These are phyloP conservation scores for Cricetomys ansorgei DNA, from an alignment of 2,113 vertebrate species.

Conservation along the genomic window DNA sequence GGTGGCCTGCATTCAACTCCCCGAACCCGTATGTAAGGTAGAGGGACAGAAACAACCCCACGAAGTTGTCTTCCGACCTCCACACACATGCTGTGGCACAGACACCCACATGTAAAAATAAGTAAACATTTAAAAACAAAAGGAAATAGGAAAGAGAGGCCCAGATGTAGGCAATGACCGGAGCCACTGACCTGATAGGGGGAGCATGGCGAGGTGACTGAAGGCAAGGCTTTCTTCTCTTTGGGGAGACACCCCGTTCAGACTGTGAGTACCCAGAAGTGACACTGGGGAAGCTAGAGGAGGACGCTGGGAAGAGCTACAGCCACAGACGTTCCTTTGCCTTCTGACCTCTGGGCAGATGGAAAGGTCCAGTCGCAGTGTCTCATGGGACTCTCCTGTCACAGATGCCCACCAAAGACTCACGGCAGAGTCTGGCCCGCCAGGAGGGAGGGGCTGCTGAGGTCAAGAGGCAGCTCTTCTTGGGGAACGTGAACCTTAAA, in stretches of 20 bases:
- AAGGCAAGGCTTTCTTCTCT: background rate
- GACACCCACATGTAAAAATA: background rate
- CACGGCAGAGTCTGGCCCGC: conserved; percentile 88
- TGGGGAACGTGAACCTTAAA: conserved; percentile 90
- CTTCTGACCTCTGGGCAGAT: background rate
- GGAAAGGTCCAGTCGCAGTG: fast-evolving
- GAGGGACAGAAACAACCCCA: background rate
- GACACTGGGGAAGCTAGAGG: background rate
- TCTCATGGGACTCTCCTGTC: conserved; percentile 7
- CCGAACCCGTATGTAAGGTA: background rate
- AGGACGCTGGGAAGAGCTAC: fast-evolving
- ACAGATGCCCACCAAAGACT: conserved; percentile 89
- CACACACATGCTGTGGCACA: background rate
- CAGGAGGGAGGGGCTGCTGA: conserved; percentile 85
- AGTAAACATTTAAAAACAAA: background rate
- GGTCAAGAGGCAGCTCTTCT: conserved; percentile 89
- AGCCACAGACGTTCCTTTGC: background rate
- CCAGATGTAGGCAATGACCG: background rate
- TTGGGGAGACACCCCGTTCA: background rate
- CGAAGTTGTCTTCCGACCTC: background rate
- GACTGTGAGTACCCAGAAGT: background rate
- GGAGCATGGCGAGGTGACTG: fast-evolving
- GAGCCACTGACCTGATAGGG: background rate
- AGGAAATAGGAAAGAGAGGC: background rate
- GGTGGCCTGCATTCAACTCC: background rate